Evolutionary conservation across 2,888 invertebrate genomes (phyloP).

Genomic region (Drosophila mayaguana): DNA sequence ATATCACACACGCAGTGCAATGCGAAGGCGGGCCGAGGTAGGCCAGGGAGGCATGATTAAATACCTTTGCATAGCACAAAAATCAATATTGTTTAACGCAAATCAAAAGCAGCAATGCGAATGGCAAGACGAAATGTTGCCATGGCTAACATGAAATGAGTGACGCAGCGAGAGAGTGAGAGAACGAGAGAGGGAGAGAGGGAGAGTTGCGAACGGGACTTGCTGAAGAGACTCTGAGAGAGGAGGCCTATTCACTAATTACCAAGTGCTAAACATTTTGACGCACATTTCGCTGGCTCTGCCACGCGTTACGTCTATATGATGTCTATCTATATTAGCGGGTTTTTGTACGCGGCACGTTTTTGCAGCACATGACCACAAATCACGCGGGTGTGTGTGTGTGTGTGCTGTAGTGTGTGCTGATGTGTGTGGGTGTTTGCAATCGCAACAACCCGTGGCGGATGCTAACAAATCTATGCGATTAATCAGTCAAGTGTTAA

Average conservation of each 20-base stretch:
- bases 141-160: conserved; percentile 31
- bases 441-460: conserved; percentile 11
- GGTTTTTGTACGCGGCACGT: conserved; percentile 50
- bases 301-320: conserved; percentile 33
- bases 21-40: background rate
- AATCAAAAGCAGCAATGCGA: conserved; percentile 34
- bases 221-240: background rate
- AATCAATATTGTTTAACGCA: conserved; percentile 74
- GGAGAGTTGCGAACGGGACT: background rate
- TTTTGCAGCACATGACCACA: conserved; percentile 59
- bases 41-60: conserved; percentile 46
- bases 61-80: conserved; percentile 51
- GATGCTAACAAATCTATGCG: conserved; percentile 31
- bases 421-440: background rate
- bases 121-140: conserved; percentile 43
- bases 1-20: conserved; percentile 42
- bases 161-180: background rate
- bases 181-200: background rate
- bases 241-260: conserved; percentile 53
- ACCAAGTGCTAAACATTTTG: conserved; percentile 69
- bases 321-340: conserved; percentile 29
- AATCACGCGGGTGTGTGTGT: conserved; percentile 19
- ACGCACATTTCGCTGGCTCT: conserved; percentile 40
- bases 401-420: background rate
- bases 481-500: conserved; percentile 58